Percentiles rank a stretch among this genome's conserved stretches.
Evolutionary conservation across 1,140 invertebrate genomes (phyloP).

Genomic region (Plutomurus gul): DNA sequence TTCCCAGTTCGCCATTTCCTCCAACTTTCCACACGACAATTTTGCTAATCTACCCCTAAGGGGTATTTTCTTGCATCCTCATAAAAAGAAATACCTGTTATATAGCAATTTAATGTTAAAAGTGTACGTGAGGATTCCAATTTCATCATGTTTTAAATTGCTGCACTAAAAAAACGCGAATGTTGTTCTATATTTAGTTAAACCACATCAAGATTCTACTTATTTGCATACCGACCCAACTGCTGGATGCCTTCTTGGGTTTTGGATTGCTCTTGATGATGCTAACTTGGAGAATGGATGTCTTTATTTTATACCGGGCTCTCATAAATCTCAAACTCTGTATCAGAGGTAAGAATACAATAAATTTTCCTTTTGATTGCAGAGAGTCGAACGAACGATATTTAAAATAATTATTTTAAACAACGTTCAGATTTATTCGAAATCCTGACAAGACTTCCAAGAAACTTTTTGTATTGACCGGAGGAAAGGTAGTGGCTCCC

Average conservation of each 20-base stretch:
- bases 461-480: slow-evolving; percentile 62
- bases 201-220: slow-evolving; percentile 82
- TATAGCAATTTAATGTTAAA: too few relatives aligned
- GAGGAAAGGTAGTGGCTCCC: slow-evolving; percentile 67
- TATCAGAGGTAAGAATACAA: slow-evolving; percentile 48
- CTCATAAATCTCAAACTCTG: slow-evolving; percentile 74
- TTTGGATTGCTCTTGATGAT: slow-evolving; percentile 95
- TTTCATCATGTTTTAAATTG: too few relatives aligned
- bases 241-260: slow-evolving; percentile 70
- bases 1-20: too few relatives aligned
- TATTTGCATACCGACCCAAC: slow-evolving; percentile 81
- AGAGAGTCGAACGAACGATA: background rate
- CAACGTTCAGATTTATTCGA: slow-evolving; percentile 64
- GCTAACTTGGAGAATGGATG: slow-evolving; percentile 92
- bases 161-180: too few relatives aligned
- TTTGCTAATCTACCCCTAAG: too few relatives aligned
- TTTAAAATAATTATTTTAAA: background rate
- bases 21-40: too few relatives aligned
- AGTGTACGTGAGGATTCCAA: too few relatives aligned
- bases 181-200: slow-evolving; percentile 65
- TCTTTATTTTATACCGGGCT: slow-evolving; percentile 87
- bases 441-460: slow-evolving; percentile 69
- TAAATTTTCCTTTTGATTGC: background rate
- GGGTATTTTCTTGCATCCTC: too few relatives aligned
- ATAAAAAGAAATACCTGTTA: too few relatives aligned